Conservation (phyloP, 2,113 vertebrate species). For the Melanostigma gelatinosum region DNA sequence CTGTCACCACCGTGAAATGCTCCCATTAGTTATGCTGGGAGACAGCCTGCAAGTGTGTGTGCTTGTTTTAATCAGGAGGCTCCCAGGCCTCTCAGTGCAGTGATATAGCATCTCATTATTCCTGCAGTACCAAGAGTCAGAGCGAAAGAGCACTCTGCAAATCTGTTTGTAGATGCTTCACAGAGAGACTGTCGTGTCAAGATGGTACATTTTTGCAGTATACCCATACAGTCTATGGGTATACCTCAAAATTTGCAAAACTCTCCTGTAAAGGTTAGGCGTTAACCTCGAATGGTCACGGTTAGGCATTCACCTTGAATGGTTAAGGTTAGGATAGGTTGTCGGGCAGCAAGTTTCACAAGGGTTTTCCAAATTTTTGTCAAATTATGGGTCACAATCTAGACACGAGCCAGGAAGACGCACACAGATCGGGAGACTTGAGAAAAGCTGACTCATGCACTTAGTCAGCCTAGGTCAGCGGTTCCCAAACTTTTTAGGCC, state of each 20-base stretch:
- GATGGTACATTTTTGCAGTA: background rate
- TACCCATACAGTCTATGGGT: too few relatives aligned
- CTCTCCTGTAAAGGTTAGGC: too few relatives aligned
- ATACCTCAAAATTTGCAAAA: too few relatives aligned
- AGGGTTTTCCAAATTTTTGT: background rate
- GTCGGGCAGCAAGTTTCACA: background rate
- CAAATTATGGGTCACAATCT: background rate
- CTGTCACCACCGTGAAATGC: slow-evolving; percentile 93
- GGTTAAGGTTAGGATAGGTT: background rate
- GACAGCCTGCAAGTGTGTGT: slow-evolving; percentile 65
- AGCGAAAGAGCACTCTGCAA: slow-evolving; percentile 35
- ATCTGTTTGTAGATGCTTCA: slow-evolving; percentile 51
- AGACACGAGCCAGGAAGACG: background rate
- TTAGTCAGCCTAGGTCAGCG: background rate
- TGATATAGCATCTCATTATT: slow-evolving; percentile 80
- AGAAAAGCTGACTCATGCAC: background rate
- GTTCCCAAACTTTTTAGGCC: too few relatives aligned
- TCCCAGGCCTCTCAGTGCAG: slow-evolving; percentile 68
- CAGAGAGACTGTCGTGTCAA: background rate
- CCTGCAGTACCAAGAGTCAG: slow-evolving; percentile 58
- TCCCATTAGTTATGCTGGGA: slow-evolving; percentile 87
- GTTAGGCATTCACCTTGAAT: background rate
- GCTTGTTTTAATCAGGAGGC: slow-evolving; percentile 70
- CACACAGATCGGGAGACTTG: background rate
- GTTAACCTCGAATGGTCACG: background rate